Evolutionary conservation across 2,888 invertebrate genomes (phyloP), one percentile per base, ranked within the genome.

Genomic region (Drosophila anceps): DNA sequence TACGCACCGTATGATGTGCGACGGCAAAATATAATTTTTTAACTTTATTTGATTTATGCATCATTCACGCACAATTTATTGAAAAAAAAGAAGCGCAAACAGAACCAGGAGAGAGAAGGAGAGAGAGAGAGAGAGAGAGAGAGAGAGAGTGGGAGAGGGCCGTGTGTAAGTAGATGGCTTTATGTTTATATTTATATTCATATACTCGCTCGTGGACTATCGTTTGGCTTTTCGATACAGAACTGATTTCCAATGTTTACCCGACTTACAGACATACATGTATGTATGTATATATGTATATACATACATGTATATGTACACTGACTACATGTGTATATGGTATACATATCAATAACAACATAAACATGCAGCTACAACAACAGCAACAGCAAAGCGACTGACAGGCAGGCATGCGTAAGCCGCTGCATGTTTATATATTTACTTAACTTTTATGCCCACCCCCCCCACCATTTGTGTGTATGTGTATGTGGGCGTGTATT

Each of bases 31-130:
- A 64, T 66, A 68, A 64, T 67, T 73, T 69, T 76, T 79, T 67
- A 81, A 81, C 60, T 72, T 72, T 68, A 73, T 86, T 81, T 88
- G 88, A 83, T 86, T 85, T 81, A 79, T 81, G 86, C 86, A 83
- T 77, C 84, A 88, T 86, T 86, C 71, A 86, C 84, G 82, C 74
- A 71, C 77, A 79, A 88, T 90, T 86, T 86, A 82, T 90, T 73
- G 73, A 72, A 59, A 68, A 63, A 77, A 61, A 24, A 51, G 76
- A 72, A 68, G 18, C 7, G 48, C 48, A 27, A 39, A 12, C 44
- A 64, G 7, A 39, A 41, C 24, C 5, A 24, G 24, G 13, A 10
- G 12, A 29, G 18, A 29, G 15, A 4, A 12, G 8, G 15, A 8
- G 33, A 13, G 33, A 3, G 7, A 1, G 18, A 4, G 27, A 0